Conservation (phyloP, 2,113 vertebrate genomes). For the Oryzias woworae region DNA sequence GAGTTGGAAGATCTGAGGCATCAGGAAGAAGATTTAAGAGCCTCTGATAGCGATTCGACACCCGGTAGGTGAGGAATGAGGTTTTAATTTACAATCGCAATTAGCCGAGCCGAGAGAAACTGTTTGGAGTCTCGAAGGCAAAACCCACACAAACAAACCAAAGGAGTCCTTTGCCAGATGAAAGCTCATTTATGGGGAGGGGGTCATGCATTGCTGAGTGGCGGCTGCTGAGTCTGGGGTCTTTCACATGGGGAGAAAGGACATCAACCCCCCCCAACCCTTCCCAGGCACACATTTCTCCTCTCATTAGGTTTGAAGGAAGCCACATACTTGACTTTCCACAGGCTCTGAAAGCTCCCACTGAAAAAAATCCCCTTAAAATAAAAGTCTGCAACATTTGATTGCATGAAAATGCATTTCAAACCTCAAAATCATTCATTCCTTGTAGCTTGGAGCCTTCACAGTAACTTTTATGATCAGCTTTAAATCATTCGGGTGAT, state of each 20-base stretch:
- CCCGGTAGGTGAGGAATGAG: conserved; percentile 18
- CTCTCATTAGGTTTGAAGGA: conserved; percentile 12
- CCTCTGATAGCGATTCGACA: conserved; percentile 7
- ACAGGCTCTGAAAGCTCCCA: no score
- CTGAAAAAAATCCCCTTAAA: no score
- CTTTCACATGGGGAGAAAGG: conserved; percentile 53
- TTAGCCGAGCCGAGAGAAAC: conserved; percentile 25
- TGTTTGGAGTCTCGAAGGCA: conserved; percentile 13
- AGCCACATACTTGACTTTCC: conserved; percentile 23
- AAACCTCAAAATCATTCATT: no score
- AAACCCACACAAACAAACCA: conserved; percentile 38
- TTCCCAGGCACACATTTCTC: conserved; percentile 16
- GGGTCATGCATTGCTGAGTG: conserved; percentile 46
- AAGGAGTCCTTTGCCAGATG: conserved; percentile 23
- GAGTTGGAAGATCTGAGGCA: conserved; percentile 8
- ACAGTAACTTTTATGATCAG: no score
- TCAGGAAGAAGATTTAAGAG: conserved; percentile 31
- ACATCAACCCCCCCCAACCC: conserved; percentile 19
- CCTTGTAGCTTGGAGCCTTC: no score
- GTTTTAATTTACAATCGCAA: conserved; percentile 29
- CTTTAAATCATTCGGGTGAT: no score
- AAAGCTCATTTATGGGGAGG: conserved; percentile 36
- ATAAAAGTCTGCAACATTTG: no score
- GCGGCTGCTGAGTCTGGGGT: conserved; percentile 46
- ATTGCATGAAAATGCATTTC: no score